Conservation (phyloP, 2,888 invertebrate species). For the Baronia brevicornis region DNA sequence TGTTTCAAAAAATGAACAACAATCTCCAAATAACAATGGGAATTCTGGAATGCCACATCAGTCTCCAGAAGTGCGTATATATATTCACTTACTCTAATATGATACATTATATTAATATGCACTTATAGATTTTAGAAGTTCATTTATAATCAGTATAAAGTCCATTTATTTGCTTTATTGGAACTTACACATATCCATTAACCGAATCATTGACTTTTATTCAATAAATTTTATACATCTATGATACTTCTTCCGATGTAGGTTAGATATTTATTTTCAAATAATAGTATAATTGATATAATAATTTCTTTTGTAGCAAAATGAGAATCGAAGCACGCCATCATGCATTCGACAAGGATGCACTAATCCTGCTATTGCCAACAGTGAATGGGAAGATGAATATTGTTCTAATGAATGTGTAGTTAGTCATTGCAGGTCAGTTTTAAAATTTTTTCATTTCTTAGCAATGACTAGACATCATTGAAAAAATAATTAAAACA, state of each 20-base stretch:
- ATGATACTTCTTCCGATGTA: not conserved
- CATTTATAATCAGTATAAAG: too few relatives aligned
- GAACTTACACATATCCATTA: too few relatives aligned
- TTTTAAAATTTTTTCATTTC: conserved; percentile 3
- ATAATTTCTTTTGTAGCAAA: too few relatives aligned
- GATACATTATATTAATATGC: not conserved
- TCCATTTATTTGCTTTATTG: too few relatives aligned
- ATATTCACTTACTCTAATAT: not conserved
- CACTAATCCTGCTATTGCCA: conserved; percentile 91
- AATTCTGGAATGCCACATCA: conserved; percentile 57
- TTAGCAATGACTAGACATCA: too few relatives aligned
- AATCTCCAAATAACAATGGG: conserved; percentile 59
- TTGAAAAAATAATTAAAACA: too few relatives aligned
- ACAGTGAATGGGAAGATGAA: conserved; percentile 97
- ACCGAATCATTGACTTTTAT: too few relatives aligned
- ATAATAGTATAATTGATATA: too few relatives aligned
- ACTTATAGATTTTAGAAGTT: too few relatives aligned
- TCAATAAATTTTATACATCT: conserved; percentile 4
- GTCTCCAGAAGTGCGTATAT: conserved; percentile 52
- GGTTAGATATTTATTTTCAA: conserved; percentile 3
- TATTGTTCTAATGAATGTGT: conserved; percentile 98
- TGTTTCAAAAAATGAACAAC: conserved; percentile 60
- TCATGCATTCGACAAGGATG: conserved; percentile 93
- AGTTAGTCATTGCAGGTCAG: conserved; percentile 92
- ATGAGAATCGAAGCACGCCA: conserved; percentile 58